These are phyloP conservation scores for Phanerotoma sp. DNA, from an alignment of 2,888 invertebrate genomes.

Conservation along the genomic window DNA sequence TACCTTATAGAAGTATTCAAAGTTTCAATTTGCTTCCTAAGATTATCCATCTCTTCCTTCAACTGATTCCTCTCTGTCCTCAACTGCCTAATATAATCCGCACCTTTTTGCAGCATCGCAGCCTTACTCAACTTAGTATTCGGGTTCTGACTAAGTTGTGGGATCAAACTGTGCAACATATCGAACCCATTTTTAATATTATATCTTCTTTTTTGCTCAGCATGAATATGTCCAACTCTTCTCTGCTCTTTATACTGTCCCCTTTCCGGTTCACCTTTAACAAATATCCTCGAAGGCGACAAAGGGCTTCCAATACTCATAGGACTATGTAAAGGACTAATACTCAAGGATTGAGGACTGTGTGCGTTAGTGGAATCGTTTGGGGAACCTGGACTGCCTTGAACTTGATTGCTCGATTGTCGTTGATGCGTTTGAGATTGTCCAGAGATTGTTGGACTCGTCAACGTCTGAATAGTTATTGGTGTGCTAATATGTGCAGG, in stretches of 20 bases:
- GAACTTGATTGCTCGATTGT: slow-evolving; percentile 37
- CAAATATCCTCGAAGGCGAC: slow-evolving; percentile 62
- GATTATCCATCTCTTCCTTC: slow-evolving; percentile 85
- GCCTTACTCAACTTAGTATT: slow-evolving; percentile 94
- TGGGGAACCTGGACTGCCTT: slow-evolving; percentile 51
- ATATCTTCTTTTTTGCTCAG: slow-evolving; percentile 93
- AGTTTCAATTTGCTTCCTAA: slow-evolving; percentile 86
- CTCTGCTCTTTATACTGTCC: slow-evolving; percentile 66
- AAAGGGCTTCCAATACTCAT: slow-evolving; percentile 63
- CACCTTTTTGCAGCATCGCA: slow-evolving; percentile 95
- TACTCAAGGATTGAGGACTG: slow-evolving; percentile 55
- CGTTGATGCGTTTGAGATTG: slow-evolving; percentile 39
- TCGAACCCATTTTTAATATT: slow-evolving; percentile 98
- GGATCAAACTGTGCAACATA: slow-evolving; percentile 87
- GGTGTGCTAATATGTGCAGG: slow-evolving; percentile 57
- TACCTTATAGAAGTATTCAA: slow-evolving; percentile 90
- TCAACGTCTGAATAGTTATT: slow-evolving; percentile 56
- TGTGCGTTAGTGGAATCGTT: slow-evolving; percentile 49
- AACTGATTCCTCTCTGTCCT: slow-evolving; percentile 82
- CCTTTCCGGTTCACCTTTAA: slow-evolving; percentile 60
- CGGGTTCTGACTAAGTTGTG: slow-evolving; percentile 86
- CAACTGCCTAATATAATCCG: slow-evolving; percentile 90
- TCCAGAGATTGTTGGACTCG: slow-evolving; percentile 42
- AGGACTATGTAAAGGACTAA: slow-evolving; percentile 58
- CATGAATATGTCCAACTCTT: slow-evolving; percentile 88